Conservation (phyloP, 2,888 invertebrate genomes). For the Gari tellinella region DNA sequence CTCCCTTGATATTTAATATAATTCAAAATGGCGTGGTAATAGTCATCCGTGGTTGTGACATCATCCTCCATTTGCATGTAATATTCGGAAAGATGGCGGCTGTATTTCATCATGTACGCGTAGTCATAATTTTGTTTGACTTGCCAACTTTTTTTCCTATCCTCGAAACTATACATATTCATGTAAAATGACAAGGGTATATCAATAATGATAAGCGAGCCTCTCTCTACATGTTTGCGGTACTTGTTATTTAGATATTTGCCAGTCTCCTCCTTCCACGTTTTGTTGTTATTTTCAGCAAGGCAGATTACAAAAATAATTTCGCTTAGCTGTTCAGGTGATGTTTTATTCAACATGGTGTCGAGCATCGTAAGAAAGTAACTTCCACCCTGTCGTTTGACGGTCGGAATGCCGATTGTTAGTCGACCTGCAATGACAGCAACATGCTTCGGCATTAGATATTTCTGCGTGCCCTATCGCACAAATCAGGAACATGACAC, state of each 20-base stretch:
- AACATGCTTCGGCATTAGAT: too few species aligned
- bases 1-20: slow-evolving; percentile 76
- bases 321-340: slow-evolving; percentile 75
- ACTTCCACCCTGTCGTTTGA: slow-evolving; percentile 80
- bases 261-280: slow-evolving; percentile 63
- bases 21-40: slow-evolving; percentile 79
- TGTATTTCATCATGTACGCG: slow-evolving; percentile 82
- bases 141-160: too few species aligned
- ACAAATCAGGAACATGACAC: too few species aligned
- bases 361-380: slow-evolving; percentile 83
- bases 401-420: slow-evolving; percentile 84
- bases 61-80: slow-evolving; percentile 85
- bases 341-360: slow-evolving; percentile 81
- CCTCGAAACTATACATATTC: too few species aligned
- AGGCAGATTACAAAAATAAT: slow-evolving; percentile 83
- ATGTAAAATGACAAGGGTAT: slow-evolving; percentile 71
- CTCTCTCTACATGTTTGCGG: slow-evolving; percentile 42
- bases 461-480: too few species aligned
- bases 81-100: slow-evolving; percentile 79
- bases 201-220: slow-evolving; percentile 82
- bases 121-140: slow-evolving; percentile 84
- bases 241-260: slow-evolving; percentile 60
- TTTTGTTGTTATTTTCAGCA: slow-evolving; percentile 80
- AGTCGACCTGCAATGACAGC: slow-evolving; percentile 81
- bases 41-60: slow-evolving; percentile 78